phyloP scores from a whole-genome alignment of 2,113 vertebrate genomes.

The Gymnogyps californianus region DNA sequence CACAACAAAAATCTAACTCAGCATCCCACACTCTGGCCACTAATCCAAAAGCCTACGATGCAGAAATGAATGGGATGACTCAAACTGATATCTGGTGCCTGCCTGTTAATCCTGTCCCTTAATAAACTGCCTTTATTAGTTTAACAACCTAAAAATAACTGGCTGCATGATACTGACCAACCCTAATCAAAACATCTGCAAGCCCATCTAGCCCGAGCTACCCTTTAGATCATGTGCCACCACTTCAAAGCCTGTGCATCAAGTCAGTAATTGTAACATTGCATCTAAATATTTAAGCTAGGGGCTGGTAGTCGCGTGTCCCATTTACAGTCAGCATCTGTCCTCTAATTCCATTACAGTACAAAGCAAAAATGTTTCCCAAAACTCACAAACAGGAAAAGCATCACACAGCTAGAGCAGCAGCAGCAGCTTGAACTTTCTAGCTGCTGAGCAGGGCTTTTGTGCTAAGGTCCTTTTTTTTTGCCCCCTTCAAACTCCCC shows the following conservation, averaged over 20 bases:
- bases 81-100: not conserved
- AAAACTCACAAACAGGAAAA: conserved; percentile 79
- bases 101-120: not conserved
- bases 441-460: conserved; percentile 80
- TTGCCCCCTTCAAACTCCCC: not conserved
- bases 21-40: not conserved
- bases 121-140: conserved; percentile 23
- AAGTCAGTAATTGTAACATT: conserved; percentile 80
- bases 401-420: conserved; percentile 67
- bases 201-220: conserved; percentile 55
- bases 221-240: conserved; percentile 52
- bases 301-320: conserved; percentile 78
- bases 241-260: conserved; percentile 75
- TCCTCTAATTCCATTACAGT: conserved; percentile 82
- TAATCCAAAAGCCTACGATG: accelerated
- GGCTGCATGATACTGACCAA: conserved; percentile 43
- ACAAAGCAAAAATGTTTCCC: conserved; percentile 81
- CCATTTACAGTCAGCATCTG: conserved; percentile 79
- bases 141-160: conserved; percentile 51
- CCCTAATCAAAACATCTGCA: conserved; percentile 69
- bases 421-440: conserved; percentile 66
- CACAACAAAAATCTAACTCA: not conserved
- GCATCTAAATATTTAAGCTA: conserved; percentile 85
- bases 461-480: conserved; percentile 70
- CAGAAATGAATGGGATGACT: not conserved